Base-by-base conservation (phyloP, 2,797 vertebrate genomes). In the Anableps anableps region DNA sequence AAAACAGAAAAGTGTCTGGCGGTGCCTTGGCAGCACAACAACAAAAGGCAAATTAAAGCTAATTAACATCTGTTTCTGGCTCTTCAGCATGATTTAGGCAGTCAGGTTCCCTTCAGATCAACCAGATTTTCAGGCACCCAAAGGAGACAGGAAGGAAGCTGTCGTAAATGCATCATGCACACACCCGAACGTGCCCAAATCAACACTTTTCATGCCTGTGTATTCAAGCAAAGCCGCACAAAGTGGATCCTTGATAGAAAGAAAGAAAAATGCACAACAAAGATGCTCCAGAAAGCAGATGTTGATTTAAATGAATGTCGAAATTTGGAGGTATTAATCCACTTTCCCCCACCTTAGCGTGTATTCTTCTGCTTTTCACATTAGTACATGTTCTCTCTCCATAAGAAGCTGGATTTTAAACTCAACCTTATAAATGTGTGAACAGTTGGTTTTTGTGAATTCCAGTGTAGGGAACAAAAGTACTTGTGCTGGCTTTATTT, bases 1-100 rank as follows among this genome's bases (percentile, higher is more conserved):
- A 79, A 87, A 89, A 90, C 53, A 81, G 75, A 81, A 72, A 88
- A 83, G 82, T 55, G 84, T 87, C 85, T 88, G 82, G 86, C 77
- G 83, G 80, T 50, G 82, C 75, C 78, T 92, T 90, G 86, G 91
- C 92, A 92, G 85, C 75, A 74, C 79, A 91, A 90, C 88, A 94
- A 94, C 93, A 95, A 94, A 93, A 90, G 86, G 88, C 88, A 92
- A 94, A 94, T 94, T 93, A 95, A 93, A 92, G 86, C 91, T 94
- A 95, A 95, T 95, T 95, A 95, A 93, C 88, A 92, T 92, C 92
- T 94, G 92, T 93, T 95, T 92, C 88, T 85, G 83, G 82, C 90
- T 91, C 87, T 91, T 92, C 91, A 87, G 89, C 41, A 60, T 93
- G 86, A 94, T 91, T 93, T 93, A 88, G 86, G 82, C 86, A 91